Conservation (phyloP, 2,113 vertebrate genomes). For the Brachyhypopomus gauderio region DNA sequence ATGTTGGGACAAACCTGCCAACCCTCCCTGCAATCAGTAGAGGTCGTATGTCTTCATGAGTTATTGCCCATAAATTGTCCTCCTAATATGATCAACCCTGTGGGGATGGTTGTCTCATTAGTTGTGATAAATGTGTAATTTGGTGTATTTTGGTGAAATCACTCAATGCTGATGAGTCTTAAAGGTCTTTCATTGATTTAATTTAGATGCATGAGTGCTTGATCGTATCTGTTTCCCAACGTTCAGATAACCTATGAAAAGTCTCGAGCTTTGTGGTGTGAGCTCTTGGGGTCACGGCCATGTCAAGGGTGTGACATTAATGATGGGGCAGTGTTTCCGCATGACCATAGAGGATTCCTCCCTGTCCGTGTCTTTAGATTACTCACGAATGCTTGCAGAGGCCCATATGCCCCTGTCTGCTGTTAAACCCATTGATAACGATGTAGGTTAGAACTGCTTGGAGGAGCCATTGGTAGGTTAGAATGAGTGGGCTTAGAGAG, state of each 20-base stretch:
- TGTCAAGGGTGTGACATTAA: conserved; percentile 4
- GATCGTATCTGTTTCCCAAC: neutral
- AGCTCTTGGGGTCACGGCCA: conserved; percentile 53
- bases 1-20: conserved; percentile 38
- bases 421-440: conserved; percentile 55
- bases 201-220: neutral
- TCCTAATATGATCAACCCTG: conserved; percentile 34
- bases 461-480: neutral
- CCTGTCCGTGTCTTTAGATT: conserved; percentile 54
- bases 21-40: neutral
- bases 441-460: conserved; percentile 19
- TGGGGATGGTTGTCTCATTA: conserved; percentile 42
- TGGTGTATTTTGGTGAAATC: conserved; percentile 39
- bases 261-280: neutral
- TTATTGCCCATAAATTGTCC: conserved; percentile 39
- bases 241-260: neutral
- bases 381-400: conserved; percentile 43
- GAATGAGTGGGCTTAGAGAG: neutral
- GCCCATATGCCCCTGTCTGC: conserved; percentile 55
- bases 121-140: conserved; percentile 48
- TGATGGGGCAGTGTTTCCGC: conserved; percentile 30
- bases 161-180: conserved; percentile 28
- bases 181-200: conserved; percentile 39
- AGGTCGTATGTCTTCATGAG: conserved; percentile 42
- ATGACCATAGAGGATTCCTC: too few species aligned